A percentile compares a stretch with the other conserved stretches of the same genome.
Evolutionary conservation across 2,888 invertebrate genomes (phyloP).

Genomic region (Diloba caeruleocephala): DNA sequence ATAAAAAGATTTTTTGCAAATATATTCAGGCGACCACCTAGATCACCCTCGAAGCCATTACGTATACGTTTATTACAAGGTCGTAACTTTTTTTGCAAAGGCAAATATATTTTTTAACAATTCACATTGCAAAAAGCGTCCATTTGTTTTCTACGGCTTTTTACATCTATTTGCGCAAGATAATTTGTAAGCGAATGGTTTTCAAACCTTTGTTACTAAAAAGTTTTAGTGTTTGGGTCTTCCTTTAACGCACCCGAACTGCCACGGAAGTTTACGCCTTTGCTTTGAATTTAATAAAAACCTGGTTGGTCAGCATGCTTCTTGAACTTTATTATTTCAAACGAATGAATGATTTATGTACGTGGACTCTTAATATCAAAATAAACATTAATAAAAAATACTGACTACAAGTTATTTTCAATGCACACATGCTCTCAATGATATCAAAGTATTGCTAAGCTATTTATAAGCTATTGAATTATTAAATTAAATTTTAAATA

Average conservation of each 20-base stretch:
- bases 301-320: conserved; percentile 4
- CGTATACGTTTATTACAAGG: conserved; percentile 58
- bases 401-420: conserved; percentile 12
- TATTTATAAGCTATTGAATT: conserved; percentile 12
- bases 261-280: conserved; percentile 12
- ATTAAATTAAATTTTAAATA: conserved; percentile 11
- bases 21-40: conserved; percentile 66
- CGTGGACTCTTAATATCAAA: conserved; percentile 26
- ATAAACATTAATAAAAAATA: conserved; percentile 14
- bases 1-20: conserved; percentile 63
- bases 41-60: conserved; percentile 57
- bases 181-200: conserved; percentile 59
- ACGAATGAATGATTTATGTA: conserved; percentile 1
- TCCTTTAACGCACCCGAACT: conserved; percentile 28
- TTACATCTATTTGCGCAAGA: conserved; percentile 74
- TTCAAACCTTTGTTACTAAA: conserved; percentile 55
- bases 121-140: conserved; percentile 74
- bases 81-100: conserved; percentile 71
- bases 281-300: conserved; percentile 17
- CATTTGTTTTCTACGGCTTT: conserved; percentile 64
- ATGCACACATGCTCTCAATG: conserved; percentile 3
- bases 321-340: conserved; percentile 20
- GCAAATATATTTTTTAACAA: conserved; percentile 68
- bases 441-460: conserved; percentile 13
- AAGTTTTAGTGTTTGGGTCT: conserved; percentile 26